These are phyloP conservation scores for Daboia siamensis DNA, from an alignment of 2,113 vertebrate species.

Conservation along the genomic window DNA sequence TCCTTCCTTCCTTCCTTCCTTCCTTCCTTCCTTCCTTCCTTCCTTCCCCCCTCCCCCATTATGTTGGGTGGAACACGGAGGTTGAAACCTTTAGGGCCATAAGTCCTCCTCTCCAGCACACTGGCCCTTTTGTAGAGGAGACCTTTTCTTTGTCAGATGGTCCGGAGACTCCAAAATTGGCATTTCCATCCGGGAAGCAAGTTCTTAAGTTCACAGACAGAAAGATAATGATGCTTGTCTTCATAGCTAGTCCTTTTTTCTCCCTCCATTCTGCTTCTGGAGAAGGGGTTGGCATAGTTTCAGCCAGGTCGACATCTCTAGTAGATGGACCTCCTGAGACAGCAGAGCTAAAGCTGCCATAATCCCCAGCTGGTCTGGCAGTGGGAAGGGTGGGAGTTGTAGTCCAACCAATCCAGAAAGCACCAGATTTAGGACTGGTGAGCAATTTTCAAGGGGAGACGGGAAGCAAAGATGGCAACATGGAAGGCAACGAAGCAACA, in stretches of 20 bases:
- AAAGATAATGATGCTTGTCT: not conserved
- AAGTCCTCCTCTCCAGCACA: conserved; percentile 31
- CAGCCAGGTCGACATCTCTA: not conserved
- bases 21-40: not conserved
- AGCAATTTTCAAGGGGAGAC: not conserved
- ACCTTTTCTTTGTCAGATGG: conserved; percentile 7
- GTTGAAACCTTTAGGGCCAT: not conserved
- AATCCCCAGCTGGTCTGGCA: not conserved
- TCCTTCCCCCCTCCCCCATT: too few relatives aligned
- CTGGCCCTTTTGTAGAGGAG: not conserved
- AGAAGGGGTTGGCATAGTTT: not conserved
- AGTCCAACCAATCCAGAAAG: not conserved
- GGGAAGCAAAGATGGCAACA: accelerated
- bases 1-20: not conserved
- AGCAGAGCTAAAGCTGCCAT: not conserved
- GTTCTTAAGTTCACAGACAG: conserved; percentile 7
- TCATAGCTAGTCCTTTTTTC: conserved; percentile 37
- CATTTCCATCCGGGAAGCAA: conserved; percentile 41
- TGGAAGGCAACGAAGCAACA: not conserved
- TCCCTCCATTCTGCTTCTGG: not conserved
- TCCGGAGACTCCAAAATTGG: not conserved
- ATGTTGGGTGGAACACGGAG: conserved; percentile 20
- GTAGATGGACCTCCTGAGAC: not conserved
- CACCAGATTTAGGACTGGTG: not conserved
- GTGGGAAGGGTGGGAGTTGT: not conserved